phyloP scores from a whole-genome alignment of 2,113 vertebrate genomes.

The Coracopsis vasa region DNA sequence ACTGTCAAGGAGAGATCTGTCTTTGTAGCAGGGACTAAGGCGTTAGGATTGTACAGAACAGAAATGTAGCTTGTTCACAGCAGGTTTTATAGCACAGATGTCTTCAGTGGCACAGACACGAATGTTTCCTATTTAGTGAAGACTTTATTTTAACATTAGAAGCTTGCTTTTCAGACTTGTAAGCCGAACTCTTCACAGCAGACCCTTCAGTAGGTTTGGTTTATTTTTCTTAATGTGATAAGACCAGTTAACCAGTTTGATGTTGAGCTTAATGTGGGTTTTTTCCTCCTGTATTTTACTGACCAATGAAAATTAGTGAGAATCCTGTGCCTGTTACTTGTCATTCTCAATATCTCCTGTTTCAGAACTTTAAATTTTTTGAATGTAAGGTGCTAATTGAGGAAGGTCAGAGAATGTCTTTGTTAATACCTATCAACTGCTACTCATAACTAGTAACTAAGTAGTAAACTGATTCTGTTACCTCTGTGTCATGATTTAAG shows the following conservation, averaged over 20 bases:
- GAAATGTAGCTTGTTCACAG: not conserved
- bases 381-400: not conserved
- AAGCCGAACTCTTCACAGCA: not conserved
- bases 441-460: not conserved
- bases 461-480: not conserved
- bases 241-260: not conserved
- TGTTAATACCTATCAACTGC: not conserved
- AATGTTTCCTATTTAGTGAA: not conserved
- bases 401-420: not conserved
- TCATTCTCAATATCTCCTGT: not conserved
- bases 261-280: not conserved
- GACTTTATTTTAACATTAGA: not conserved
- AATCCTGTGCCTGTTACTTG: not conserved
- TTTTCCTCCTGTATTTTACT: not conserved
- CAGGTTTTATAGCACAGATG: slow-evolving; percentile 8
- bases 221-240: not conserved
- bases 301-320: not conserved
- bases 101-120: not conserved
- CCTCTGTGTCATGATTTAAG: not conserved
- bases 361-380: not conserved
- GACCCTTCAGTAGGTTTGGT: not conserved
- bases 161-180: not conserved
- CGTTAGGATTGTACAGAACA: not conserved
- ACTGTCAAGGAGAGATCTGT: not conserved
- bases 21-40: not conserved